These are phyloP conservation scores for Gonocerus acuteangulatus DNA, from an alignment of 2,888 invertebrate species.

Conservation along the genomic window DNA sequence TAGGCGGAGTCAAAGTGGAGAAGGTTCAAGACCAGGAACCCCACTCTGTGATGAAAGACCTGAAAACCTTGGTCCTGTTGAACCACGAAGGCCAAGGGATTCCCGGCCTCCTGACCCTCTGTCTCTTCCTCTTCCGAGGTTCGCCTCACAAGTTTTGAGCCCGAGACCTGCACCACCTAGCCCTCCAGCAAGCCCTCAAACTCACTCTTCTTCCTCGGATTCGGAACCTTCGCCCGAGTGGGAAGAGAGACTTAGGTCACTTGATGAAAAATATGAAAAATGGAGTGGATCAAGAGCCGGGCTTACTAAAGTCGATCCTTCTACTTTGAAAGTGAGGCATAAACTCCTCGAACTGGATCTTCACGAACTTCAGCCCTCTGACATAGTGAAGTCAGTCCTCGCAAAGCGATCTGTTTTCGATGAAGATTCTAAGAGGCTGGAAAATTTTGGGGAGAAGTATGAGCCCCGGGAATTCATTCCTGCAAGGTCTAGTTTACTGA, in stretches of 20 bases:
- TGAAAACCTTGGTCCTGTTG: conserved; percentile 62
- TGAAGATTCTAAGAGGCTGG: conserved; percentile 86
- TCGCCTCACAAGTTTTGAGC: conserved; percentile 63
- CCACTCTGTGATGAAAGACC: conserved; percentile 75
- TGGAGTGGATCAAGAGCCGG: conserved; percentile 58
- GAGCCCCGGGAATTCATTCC: conserved; percentile 54
- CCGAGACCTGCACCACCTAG: conserved; percentile 49
- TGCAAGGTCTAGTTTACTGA: conserved; percentile 39
- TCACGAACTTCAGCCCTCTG: conserved; percentile 79
- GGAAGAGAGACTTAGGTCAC: conserved; percentile 82
- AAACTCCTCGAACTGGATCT: conserved; percentile 72
- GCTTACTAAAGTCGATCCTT: conserved; percentile 38
- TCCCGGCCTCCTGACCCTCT: conserved; percentile 61
- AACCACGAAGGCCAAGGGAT: conserved; percentile 62
- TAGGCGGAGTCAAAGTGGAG: conserved; percentile 47
- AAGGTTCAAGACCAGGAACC: conserved; percentile 73
- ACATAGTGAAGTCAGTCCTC: conserved; percentile 84
- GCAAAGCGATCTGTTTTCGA: conserved; percentile 92
- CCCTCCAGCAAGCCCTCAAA: conserved; percentile 54
- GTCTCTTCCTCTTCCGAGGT: conserved; percentile 79
- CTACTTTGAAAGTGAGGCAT: conserved; percentile 55
- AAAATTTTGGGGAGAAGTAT: conserved; percentile 77
- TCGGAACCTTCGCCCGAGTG: conserved; percentile 65
- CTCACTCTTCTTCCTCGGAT: conserved; percentile 67
- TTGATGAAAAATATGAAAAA: conserved; percentile 88